Percentiles rank a stretch among this genome's conserved stretches.
Evolutionary conservation across 2,797 vertebrate species (phyloP).

Genomic region (Tarsius wallacei): DNA sequence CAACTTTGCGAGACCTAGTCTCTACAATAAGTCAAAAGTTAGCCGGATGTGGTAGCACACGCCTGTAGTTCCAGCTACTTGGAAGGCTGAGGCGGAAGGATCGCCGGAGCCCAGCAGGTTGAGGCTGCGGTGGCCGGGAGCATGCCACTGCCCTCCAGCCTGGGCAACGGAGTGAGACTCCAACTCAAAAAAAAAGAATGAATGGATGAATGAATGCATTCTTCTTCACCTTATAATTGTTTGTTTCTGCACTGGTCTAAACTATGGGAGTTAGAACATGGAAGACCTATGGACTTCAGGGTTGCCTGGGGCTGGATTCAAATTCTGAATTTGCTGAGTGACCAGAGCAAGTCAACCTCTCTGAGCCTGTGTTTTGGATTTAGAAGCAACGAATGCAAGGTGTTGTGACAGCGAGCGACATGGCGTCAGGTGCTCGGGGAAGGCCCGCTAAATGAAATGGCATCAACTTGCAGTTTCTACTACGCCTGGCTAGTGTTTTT

Average conservation of each 20-base stretch:
- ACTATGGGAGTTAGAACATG: too few relatives aligned
- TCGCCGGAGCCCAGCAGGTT: too few relatives aligned
- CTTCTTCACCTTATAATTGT: not conserved
- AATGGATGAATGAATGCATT: not conserved
- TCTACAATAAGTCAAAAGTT: too few relatives aligned
- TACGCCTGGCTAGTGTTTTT: too few relatives aligned
- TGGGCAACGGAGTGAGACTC: too few relatives aligned
- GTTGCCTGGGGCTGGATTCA: not conserved
- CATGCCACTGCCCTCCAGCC: too few relatives aligned
- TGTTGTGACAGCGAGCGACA: not conserved
- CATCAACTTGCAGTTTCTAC: not conserved
- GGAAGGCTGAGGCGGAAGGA: too few relatives aligned
- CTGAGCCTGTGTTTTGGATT: not conserved
- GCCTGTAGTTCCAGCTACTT: too few relatives aligned
- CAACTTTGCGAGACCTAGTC: too few relatives aligned
- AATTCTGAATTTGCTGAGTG: not conserved
- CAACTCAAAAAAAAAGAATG: not conserved
- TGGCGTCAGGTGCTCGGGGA: not conserved
- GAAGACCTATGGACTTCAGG: not conserved
- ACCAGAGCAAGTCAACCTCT: not conserved
- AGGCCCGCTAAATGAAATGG: not conserved
- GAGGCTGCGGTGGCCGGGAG: too few relatives aligned
- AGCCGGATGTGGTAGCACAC: too few relatives aligned
- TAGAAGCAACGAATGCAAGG: accelerated
- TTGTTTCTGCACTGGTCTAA: not conserved